phyloP scores from a whole-genome alignment of 2,888 invertebrate genomes.

The Thelaira solivaga region DNA sequence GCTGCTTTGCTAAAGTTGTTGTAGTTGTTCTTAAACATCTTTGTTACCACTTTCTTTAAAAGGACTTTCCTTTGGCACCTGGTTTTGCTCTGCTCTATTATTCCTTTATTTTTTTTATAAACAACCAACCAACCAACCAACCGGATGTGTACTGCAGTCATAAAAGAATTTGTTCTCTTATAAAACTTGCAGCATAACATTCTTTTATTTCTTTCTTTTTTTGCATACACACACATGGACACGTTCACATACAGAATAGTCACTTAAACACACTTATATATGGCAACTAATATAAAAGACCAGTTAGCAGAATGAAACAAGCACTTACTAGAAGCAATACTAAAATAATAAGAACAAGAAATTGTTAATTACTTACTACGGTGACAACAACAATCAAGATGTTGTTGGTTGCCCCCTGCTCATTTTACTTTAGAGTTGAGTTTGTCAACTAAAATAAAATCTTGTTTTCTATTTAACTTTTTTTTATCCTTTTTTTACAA shows the following conservation, averaged over 20 bases:
- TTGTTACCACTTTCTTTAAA: slow-evolving; percentile 47
- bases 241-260: slow-evolving; percentile 5
- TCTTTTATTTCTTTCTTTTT: background rate
- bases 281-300: slow-evolving; percentile 30
- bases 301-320: slow-evolving; percentile 17
- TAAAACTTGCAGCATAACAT: slow-evolving; percentile 38
- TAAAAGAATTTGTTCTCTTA: slow-evolving; percentile 54
- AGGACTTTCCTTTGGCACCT: slow-evolving; percentile 38
- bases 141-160: slow-evolving; percentile 57
- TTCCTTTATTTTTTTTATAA: slow-evolving; percentile 24
- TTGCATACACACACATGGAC: background rate
- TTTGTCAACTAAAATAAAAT: slow-evolving; percentile 37
- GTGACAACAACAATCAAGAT: slow-evolving; percentile 57
- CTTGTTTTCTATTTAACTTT: slow-evolving; percentile 2
- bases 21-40: slow-evolving; percentile 1
- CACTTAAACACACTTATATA: slow-evolving; percentile 27
- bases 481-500: too few species aligned
- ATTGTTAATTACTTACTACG: slow-evolving; percentile 61
- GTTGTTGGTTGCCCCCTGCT: slow-evolving; percentile 32
- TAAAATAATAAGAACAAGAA: background rate
- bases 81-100: slow-evolving; percentile 7
- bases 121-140: slow-evolving; percentile 64
- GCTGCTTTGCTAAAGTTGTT: slow-evolving; percentile 5
- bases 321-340: background rate
- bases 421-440: slow-evolving; percentile 24